Evolutionary conservation across 2,113 vertebrate species (phyloP), one percentile per base, ranked within the genome.

Genomic region (Thomomys bottae): DNA sequence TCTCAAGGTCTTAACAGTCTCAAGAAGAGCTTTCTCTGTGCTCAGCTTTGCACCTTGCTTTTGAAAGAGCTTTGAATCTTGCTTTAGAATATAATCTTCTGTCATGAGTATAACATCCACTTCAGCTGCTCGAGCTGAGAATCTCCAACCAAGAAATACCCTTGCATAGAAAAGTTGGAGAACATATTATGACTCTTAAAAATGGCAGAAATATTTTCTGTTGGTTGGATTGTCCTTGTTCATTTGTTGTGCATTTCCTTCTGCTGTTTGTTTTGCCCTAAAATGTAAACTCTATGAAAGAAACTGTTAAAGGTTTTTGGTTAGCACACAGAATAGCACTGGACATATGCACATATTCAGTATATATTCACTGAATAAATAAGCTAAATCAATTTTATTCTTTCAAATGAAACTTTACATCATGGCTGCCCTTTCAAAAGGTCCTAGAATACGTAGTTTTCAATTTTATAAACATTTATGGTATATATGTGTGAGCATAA

Each of bases 1-100:
- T 68, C 64, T 81, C 32, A 36, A 59, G 72, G 59, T 76, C 30
- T 59, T 80, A 45, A 8, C 9, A 36, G 6, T 23, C 40, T 78
- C 42, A 78, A 70, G 49, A 78, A 72, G 45, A 72, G 38, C 36
- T 92, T 90, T 90, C 45, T 32, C 30, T 81, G 81, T 70, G 67
- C 32, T 68, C 18, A 30, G 54, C 63, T 40, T 67, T 71, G 28
- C 64, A 24, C 63, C 64, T 54, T 82, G 67, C 42, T 78, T 54
- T 85, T 34, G 36, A 49, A 84, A 32, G 71, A 85, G 24, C 71
- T 80, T 71, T 94, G 76, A 85, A 76, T 12, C 36, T 79, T 88
- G 20, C 54, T 76, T 24, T 71, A 57, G n/a, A 71, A 71, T 80
- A 30, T 54, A 84, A 89, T 84, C 49, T 38, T 83, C 30, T 86